A percentile compares a stretch with the other conserved stretches of the same genome.
phyloP scores from a whole-genome alignment of 2,113 vertebrate species.

The Gnathonemus longibarbis region DNA sequence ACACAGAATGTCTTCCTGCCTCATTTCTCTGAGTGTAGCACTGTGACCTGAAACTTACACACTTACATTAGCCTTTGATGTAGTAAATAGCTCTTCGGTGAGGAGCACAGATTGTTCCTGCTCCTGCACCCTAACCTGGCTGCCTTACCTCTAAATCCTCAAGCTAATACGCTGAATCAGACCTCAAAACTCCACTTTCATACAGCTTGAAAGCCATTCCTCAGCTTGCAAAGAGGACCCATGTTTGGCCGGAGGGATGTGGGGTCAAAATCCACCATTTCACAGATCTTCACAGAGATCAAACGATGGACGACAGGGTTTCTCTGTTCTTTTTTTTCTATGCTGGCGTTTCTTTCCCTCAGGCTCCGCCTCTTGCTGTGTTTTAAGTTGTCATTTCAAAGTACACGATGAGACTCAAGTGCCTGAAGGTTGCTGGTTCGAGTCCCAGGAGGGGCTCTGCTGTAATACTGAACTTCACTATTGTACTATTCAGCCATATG shows the following conservation, averaged over 20 bases:
- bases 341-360: not conserved
- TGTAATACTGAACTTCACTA: not conserved
- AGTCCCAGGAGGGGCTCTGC: not conserved
- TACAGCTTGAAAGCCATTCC: not conserved
- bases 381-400: constrained; percentile 1
- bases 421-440: not conserved
- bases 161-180: not conserved
- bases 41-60: not conserved
- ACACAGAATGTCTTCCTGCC: not conserved
- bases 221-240: not conserved
- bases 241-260: not conserved
- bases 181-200: not conserved
- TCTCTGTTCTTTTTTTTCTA: not conserved
- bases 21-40: not conserved
- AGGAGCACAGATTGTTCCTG: not conserved
- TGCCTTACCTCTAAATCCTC: not conserved
- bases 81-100: not conserved
- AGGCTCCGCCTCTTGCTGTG: not conserved
- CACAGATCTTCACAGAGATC: not conserved
- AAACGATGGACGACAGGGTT: not conserved
- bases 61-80: not conserved
- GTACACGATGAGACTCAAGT: not conserved
- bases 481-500: not conserved
- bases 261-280: not conserved
- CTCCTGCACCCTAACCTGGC: not conserved